Percentiles rank a stretch among this genome's conserved stretches.
Evolutionary conservation across 2,888 invertebrate genomes (phyloP).

Genomic region (Drosophila hawaiiensis): DNA sequence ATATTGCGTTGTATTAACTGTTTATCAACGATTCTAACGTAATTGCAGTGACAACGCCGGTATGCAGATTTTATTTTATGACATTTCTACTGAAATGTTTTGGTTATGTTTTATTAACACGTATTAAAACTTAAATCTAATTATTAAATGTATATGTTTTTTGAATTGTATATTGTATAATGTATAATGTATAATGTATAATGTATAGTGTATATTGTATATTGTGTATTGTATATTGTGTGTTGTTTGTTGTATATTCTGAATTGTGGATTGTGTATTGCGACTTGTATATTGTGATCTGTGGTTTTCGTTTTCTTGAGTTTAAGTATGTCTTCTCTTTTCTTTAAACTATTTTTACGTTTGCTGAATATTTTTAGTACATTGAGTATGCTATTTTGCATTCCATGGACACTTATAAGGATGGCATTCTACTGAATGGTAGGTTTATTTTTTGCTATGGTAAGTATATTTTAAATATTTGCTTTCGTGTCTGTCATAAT

Average conservation of each 20-base stretch:
- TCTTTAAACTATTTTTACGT: background rate
- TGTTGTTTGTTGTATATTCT: background rate
- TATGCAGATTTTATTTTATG: background rate
- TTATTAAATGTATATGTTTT: background rate
- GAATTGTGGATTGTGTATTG: background rate
- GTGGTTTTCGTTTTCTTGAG: background rate
- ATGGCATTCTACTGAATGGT: background rate
- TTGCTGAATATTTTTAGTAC: background rate
- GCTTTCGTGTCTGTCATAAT: background rate
- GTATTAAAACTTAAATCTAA: background rate
- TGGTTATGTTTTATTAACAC: constrained; percentile 1
- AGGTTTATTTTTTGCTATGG: background rate
- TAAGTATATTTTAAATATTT: background rate
- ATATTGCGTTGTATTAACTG: background rate
- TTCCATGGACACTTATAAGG: background rate
- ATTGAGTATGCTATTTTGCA: background rate
- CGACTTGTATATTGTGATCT: background rate
- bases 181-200: background rate
- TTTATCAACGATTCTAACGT: background rate
- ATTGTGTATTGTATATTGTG: background rate
- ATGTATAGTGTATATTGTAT: rapidly evolving
- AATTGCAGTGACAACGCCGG: background rate
- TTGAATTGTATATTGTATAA: background rate
- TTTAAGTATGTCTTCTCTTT: background rate
- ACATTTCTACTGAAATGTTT: constrained; percentile 4